phyloP scores from a whole-genome alignment of 2,888 invertebrate genomes.

The Endotricha flammealis region DNA sequence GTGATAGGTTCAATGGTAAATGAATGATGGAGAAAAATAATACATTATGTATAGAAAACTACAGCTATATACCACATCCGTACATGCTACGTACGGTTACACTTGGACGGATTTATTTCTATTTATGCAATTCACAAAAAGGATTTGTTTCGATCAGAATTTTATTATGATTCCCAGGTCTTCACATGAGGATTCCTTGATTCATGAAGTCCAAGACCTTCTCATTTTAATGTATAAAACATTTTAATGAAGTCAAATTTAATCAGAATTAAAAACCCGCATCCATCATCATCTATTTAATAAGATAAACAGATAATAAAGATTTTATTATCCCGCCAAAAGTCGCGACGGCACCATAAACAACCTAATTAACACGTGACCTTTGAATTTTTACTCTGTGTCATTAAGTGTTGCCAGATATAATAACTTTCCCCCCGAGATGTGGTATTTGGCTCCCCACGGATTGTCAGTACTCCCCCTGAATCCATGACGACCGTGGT shows the following conservation, averaged over 20 bases:
- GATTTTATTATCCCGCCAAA: not conserved
- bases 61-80: no score
- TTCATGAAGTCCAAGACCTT: no score
- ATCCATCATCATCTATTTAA: not conserved
- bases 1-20: no score
- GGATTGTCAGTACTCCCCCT: constrained; percentile 55
- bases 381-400: constrained; percentile 38
- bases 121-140: no score
- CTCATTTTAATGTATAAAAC: not conserved
- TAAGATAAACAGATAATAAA: not conserved
- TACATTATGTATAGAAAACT: no score
- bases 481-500: constrained; percentile 61
- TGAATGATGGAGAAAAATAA: no score
- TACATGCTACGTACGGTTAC: no score
- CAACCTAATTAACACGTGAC: constrained; percentile 35
- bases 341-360: constrained; percentile 18
- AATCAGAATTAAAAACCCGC: not conserved
- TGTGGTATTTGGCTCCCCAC: constrained; percentile 62
- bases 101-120: no score
- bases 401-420: constrained; percentile 51
- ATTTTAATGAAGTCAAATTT: constrained; percentile 4
- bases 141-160: no score
- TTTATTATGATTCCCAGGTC: no score
- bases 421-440: constrained; percentile 61
- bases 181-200: no score